phyloP scores from a whole-genome alignment of 2,888 invertebrate genomes.

The Melanargia galathea region DNA sequence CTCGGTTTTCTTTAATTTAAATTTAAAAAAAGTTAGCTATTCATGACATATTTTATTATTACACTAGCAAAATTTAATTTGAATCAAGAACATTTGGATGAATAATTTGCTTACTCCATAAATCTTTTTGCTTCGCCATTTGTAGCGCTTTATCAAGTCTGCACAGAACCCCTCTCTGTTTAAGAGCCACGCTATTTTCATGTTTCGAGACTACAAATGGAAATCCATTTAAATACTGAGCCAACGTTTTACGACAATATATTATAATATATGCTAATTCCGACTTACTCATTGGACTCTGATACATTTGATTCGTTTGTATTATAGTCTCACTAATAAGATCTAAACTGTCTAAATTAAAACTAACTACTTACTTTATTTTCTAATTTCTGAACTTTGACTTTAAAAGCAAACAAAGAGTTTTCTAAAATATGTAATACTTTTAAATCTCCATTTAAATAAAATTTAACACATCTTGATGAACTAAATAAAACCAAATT shows the following conservation, averaged over 20 bases:
- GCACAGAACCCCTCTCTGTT: conserved; percentile 66
- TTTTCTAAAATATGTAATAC: too few species aligned
- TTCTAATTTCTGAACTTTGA: too few species aligned
- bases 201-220: conserved; percentile 81
- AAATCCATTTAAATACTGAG: conserved; percentile 81
- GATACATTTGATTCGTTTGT: conserved; percentile 11
- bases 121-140: conserved; percentile 49
- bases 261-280: conserved; percentile 13
- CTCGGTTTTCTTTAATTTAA: too few species aligned
- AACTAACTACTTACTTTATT: too few species aligned
- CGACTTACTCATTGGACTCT: not conserved
- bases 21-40: too few species aligned
- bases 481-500: too few species aligned
- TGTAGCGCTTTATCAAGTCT: conserved; percentile 65
- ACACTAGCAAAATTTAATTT: not conserved
- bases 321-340: not conserved
- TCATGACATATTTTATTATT: too few species aligned
- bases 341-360: not conserved
- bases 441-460: too few species aligned
- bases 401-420: too few species aligned
- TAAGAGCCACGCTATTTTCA: conserved; percentile 83
- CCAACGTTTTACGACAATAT: conserved; percentile 75
- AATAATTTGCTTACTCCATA: conserved; percentile 42
- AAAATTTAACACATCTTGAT: too few species aligned
- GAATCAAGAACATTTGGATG: conserved; percentile 33